Evolutionary conservation across 1,140 invertebrate genomes (phyloP), one percentile per base, ranked within the genome.

Genomic region (Hyles euphorbiae): DNA sequence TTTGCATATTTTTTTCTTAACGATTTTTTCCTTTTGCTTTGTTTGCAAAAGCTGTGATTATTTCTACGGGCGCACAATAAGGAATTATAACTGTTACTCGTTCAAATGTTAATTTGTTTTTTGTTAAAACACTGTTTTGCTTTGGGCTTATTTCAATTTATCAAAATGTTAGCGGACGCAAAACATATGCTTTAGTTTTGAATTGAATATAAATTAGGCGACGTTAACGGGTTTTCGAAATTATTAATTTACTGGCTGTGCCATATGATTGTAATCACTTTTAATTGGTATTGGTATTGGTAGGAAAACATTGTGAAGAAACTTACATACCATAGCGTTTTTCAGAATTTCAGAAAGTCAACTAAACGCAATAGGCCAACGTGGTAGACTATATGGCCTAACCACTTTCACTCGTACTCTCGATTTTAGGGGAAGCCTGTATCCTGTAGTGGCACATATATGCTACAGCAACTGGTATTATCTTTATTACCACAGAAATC

Each of bases 1-100:
- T 81, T 81, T 81, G 78, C 81, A 83, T 83, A 72, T 78, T 83
- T 80, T 81, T 76, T 76, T 80, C 64, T 73, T 77, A 61, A 70
- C 60, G 56, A 56, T 57, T 67, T 76, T 78, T 76, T 76, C 57
- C 70, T 72, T 65, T 66, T 66, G 58, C 58, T 60, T 67, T 69
- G 70, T 74, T 70, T 72, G 68, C 68, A 60, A 67, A 49, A 57
- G 60, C 68, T 61, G 69, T 62, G 61, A 72, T 80, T 78, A 74
- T 77, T 74, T 72, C 63, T n/a, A 72, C 52, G 46, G 61, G 54
- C 61, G 43, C 56, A 80, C 73, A 78, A 81, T 72, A 60, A 63
- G 51, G 70, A 74, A 74, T 75, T 76, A 78, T 76, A 72, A 73
- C 72, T 65, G 72, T 76, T 53, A 59, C 65, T 66, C 53, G 74